These are phyloP conservation scores for Epinephelus fuscoguttatus DNA, from an alignment of 2,113 vertebrate genomes.

Conservation along the genomic window DNA sequence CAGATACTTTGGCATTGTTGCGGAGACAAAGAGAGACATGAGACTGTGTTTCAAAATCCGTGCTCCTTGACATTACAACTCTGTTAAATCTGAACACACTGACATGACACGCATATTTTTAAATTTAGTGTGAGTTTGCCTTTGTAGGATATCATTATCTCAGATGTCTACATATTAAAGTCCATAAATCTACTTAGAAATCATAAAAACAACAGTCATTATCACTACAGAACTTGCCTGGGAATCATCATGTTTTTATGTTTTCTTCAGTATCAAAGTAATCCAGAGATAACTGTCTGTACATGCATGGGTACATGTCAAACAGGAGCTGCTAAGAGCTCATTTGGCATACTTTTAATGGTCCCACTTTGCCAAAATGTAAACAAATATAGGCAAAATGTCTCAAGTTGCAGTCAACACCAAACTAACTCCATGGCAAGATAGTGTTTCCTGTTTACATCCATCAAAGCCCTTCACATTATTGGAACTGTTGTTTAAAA, in stretches of 20 bases:
- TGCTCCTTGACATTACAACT: not conserved
- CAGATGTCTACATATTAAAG: not conserved
- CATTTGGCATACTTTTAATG: not conserved
- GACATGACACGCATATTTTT: not conserved
- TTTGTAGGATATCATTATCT: not conserved
- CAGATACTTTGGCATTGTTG: not conserved
- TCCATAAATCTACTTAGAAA: not conserved
- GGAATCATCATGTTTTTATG: not conserved
- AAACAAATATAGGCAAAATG: not conserved
- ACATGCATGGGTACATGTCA: too few species aligned
- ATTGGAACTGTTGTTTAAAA: not conserved
- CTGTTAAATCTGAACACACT: not conserved
- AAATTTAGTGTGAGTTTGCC: not conserved
- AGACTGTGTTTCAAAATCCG: not conserved
- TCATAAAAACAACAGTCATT: not conserved
- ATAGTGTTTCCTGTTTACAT: not conserved
- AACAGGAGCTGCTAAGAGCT: not conserved
- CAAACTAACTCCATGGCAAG: too few species aligned
- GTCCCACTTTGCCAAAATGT: not conserved
- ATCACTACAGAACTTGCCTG: not conserved
- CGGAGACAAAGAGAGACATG: not conserved
- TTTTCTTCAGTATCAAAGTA: not conserved
- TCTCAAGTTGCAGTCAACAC: too few species aligned
- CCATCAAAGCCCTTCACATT: not conserved
- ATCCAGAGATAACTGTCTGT: not conserved